phyloP scores from a whole-genome alignment of 2,888 invertebrate species.

The Pheosia gnoma region DNA sequence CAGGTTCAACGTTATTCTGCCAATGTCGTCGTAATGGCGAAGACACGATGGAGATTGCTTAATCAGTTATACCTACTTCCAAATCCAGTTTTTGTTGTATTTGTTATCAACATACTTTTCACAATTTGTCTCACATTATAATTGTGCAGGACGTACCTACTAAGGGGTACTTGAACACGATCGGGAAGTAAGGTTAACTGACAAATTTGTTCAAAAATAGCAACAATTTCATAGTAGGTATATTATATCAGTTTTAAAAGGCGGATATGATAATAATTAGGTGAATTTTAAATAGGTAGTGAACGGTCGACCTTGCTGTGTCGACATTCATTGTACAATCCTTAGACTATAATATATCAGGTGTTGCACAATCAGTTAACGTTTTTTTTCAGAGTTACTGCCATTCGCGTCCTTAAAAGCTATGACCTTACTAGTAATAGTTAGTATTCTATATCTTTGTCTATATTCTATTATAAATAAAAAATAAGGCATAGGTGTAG shows the following conservation, averaged over 20 bases:
- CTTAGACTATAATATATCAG: slow-evolving; percentile 27
- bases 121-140: too few relatives aligned
- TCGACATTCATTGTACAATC: slow-evolving; percentile 30
- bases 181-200: neutral
- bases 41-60: too few relatives aligned
- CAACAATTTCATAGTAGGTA: slow-evolving; percentile 4
- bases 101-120: too few relatives aligned
- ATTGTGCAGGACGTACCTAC: too few relatives aligned
- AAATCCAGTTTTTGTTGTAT: too few relatives aligned
- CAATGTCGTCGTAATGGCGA: too few relatives aligned
- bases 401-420: slow-evolving; percentile 5
- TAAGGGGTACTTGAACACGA: neutral
- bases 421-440: slow-evolving; percentile 16
- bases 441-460: neutral
- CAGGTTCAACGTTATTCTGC: too few relatives aligned
- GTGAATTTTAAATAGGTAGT: slow-evolving; percentile 50
- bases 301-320: slow-evolving; percentile 67
- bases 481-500: neutral
- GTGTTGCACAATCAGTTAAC: slow-evolving; percentile 30
- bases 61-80: too few relatives aligned
- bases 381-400: slow-evolving; percentile 20
- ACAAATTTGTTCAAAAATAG: neutral
- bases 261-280: slow-evolving; percentile 59
- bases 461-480: too few relatives aligned
- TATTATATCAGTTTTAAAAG: slow-evolving; percentile 38